These are phyloP conservation scores for Malthinus flaveolus DNA, from an alignment of 2,888 invertebrate species.

Conservation along the genomic window DNA sequence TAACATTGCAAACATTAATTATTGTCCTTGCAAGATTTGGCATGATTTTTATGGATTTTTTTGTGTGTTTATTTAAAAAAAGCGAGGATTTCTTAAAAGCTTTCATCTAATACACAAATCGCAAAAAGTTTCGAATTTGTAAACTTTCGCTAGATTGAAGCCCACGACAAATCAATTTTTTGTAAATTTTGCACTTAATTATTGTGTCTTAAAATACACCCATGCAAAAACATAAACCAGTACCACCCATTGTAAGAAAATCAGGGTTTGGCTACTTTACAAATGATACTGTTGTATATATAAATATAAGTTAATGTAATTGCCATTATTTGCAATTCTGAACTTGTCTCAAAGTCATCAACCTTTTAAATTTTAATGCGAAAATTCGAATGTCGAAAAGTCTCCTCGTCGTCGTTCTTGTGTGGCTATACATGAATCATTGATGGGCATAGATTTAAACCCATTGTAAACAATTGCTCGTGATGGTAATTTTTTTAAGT, in stretches of 20 bases:
- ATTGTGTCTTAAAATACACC: neutral
- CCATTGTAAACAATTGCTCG: conserved; percentile 7
- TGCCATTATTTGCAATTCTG: neutral
- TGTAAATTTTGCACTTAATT: too few relatives aligned
- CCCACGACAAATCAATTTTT: too few relatives aligned
- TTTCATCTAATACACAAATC: too few relatives aligned
- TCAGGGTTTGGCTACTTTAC: conserved; percentile 3
- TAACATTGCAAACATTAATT: conserved; percentile 1
- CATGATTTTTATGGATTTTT: neutral
- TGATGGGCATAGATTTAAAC: conserved; percentile 11
- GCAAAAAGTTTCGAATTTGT: too few relatives aligned
- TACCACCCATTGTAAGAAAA: conserved; percentile 4
- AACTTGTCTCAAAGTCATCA: conserved; percentile 16
- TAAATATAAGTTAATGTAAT: neutral
- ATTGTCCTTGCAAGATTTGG: neutral
- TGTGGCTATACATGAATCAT: conserved; percentile 11
- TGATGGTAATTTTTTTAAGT: neutral
- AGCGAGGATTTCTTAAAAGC: too few relatives aligned
- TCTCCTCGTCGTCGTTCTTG: conserved; percentile 6
- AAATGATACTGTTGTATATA: neutral
- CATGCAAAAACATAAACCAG: conserved; percentile 4
- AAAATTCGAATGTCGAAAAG: conserved; percentile 5
- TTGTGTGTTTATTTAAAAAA: conserved; percentile 3
- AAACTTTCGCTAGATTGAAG: too few relatives aligned
- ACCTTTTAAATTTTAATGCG: conserved; percentile 12